phyloP scores from a whole-genome alignment of 2,113 vertebrate genomes.

The Elephas maximus region DNA sequence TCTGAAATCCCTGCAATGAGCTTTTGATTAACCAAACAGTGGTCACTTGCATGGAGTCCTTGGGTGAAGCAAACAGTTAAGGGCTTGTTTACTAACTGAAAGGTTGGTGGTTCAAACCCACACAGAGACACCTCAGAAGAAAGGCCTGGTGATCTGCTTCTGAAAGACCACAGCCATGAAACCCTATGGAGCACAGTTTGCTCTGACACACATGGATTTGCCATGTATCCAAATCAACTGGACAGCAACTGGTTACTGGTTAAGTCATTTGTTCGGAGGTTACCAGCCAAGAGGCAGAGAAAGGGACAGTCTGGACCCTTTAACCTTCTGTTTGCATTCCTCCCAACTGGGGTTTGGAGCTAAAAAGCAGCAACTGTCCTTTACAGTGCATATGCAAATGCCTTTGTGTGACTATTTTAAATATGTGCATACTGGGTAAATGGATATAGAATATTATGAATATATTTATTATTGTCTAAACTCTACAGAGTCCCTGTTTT shows the following conservation, averaged over 20 bases:
- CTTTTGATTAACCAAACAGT: not conserved
- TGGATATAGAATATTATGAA: not conserved
- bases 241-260: not conserved
- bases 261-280: not conserved
- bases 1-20: not conserved
- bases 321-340: not conserved
- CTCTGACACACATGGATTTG: not conserved
- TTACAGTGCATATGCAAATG: not conserved
- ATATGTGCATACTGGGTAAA: not conserved
- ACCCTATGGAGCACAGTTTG: not conserved
- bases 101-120: not conserved
- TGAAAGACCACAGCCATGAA: not conserved
- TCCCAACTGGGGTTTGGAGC: not conserved
- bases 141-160: not conserved
- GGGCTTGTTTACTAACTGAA: not conserved
- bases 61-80: not conserved
- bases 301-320: not conserved
- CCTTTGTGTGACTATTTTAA: not conserved
- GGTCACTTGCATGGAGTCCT: not conserved
- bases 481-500: not conserved
- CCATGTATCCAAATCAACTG: not conserved
- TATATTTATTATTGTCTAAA: conserved; percentile 44
- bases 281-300: not conserved
- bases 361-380: not conserved
- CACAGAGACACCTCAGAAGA: not conserved